phyloP scores from a whole-genome alignment of 2,888 invertebrate species.

The Adineta ricciae region DNA sequence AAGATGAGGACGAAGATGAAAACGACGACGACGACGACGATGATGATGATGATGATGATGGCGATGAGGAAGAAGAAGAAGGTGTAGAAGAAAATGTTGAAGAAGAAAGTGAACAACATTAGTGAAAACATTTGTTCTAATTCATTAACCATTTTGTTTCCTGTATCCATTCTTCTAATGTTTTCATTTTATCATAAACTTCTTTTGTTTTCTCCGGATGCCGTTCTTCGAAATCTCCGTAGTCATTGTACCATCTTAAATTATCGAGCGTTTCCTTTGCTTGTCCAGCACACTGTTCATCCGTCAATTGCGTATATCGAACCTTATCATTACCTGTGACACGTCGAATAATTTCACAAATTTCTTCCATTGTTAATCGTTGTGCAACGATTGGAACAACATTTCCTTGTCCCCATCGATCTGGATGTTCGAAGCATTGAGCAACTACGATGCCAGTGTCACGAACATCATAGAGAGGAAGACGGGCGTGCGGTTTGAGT shows the following conservation, averaged over 20 bases:
- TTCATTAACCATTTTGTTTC: conserved; percentile 10
- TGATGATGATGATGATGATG: not conserved
- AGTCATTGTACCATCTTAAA: conserved; percentile 17
- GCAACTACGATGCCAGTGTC: not conserved
- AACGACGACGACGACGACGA: not conserved
- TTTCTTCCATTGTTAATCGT: conserved; percentile 9
- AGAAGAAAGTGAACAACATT: not conserved
- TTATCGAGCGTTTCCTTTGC: not conserved
- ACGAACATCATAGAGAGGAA: not conserved
- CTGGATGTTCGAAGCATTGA: not conserved
- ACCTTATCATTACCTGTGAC: not conserved
- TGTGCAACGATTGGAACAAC: not conserved
- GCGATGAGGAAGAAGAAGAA: not conserved
- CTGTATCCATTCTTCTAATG: conserved; percentile 4
- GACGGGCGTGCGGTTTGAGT: not conserved
- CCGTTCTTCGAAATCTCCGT: not conserved
- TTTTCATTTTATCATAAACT: conserved; percentile 11
- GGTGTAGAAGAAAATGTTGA: not conserved
- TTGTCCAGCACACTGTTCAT: not conserved
- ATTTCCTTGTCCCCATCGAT: conserved; percentile 9
- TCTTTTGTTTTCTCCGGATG: not conserved
- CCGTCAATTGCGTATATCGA: not conserved
- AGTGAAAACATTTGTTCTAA: not conserved
- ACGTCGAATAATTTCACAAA: not conserved
- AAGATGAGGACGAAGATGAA: not conserved